Evolutionary conservation across 1,140 invertebrate species (phyloP).

Genomic region (Drosophila burlai): DNA sequence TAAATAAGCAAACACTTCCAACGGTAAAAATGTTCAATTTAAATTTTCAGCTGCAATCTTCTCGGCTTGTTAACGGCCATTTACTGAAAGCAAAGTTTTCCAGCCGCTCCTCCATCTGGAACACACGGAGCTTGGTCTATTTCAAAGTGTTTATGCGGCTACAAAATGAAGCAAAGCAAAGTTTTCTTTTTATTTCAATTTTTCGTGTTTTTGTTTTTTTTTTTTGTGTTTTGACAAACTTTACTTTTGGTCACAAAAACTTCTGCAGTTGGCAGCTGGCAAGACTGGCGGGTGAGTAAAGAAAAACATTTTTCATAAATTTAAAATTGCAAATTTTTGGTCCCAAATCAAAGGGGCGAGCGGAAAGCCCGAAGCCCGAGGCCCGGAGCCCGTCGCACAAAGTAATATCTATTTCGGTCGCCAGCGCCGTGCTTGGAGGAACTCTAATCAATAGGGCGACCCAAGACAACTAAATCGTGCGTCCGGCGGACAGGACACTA

Average conservation of each 20-base stretch:
- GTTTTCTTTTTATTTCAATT: conserved; percentile 43
- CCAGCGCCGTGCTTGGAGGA: conserved; percentile 3
- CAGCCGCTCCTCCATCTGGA: conserved; percentile 24
- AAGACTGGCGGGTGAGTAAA: conserved; percentile 24
- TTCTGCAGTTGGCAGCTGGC: conserved; percentile 74
- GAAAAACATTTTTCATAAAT: conserved; percentile 68
- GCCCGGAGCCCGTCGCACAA: neutral
- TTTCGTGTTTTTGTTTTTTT: conserved; percentile 1
- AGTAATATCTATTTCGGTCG: conserved; percentile 26
- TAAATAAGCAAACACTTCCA: conserved; percentile 12
- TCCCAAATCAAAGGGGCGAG: conserved; percentile 48
- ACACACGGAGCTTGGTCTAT: conserved; percentile 66
- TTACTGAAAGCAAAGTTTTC: conserved; percentile 60
- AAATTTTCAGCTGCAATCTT: conserved; percentile 76
- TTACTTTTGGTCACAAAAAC: conserved; percentile 65
- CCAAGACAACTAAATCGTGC: conserved; percentile 61
- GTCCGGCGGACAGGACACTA: conserved; percentile 58
- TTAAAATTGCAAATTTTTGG: conserved; percentile 77
- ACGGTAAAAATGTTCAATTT: conserved; percentile 55
- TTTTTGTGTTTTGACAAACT: conserved; percentile 68
- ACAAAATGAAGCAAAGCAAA: conserved; percentile 81
- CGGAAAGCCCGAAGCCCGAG: neutral
- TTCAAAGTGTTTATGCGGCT: conserved; percentile 83
- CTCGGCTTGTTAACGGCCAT: conserved; percentile 73
- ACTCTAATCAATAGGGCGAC: conserved; percentile 57